phyloP scores from a whole-genome alignment of 2,797 vertebrate genomes.

The Manis pentadactyla region DNA sequence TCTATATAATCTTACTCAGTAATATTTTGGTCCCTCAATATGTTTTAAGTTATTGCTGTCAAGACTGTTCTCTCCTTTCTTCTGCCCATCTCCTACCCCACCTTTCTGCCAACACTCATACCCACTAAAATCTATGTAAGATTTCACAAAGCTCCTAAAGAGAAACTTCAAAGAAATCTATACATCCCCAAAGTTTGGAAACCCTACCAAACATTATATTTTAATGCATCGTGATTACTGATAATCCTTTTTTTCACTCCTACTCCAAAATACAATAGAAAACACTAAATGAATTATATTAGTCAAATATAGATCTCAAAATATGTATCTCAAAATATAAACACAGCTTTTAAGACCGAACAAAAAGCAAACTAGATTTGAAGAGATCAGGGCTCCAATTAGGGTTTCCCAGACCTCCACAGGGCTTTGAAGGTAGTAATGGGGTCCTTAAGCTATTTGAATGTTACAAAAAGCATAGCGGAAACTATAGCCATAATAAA shows the following conservation, averaged over 20 bases:
- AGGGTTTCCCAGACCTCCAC: background rate
- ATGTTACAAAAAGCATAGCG: background rate
- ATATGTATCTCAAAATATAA: constrained; percentile 39
- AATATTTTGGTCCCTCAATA: background rate
- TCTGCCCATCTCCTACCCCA: background rate
- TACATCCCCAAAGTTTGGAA: background rate
- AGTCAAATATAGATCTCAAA: background rate
- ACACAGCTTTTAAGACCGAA: background rate
- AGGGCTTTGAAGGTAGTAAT: background rate
- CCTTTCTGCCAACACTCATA: background rate
- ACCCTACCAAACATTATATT: background rate
- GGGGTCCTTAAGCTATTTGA: background rate
- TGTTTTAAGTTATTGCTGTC: background rate
- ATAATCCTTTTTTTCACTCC: constrained; percentile 16
- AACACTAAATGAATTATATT: background rate
- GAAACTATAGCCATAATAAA: background rate
- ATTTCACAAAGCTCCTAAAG: constrained; percentile 53
- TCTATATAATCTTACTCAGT: background rate
- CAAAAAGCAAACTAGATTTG: constrained; percentile 16
- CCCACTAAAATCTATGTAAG: background rate
- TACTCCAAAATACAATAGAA: constrained; percentile 40
- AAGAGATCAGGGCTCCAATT: background rate
- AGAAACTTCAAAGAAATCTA: background rate
- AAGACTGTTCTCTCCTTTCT: background rate
- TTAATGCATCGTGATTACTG: background rate